A percentile compares a stretch with the other conserved stretches of the same genome.
Conservation (phyloP, 2,797 vertebrate species). For the Rousettus madagascariensis region DNA sequence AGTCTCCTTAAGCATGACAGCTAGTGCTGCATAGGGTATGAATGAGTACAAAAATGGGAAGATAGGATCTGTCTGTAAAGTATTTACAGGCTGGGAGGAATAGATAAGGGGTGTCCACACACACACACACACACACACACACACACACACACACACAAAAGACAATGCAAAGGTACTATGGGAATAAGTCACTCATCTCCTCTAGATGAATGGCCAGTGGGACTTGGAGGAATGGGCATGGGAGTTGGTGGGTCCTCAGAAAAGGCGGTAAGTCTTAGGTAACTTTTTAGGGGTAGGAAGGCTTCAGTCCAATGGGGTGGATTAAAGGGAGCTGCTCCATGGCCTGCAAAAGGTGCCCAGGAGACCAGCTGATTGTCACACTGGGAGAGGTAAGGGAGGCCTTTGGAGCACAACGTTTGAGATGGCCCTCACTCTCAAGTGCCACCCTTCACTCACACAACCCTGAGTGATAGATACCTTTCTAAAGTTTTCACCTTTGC, state of each 20-base stretch:
- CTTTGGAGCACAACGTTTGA: neutral
- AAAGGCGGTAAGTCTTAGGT: neutral
- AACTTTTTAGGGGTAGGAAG: neutral
- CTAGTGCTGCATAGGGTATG: too few relatives aligned
- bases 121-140: neutral
- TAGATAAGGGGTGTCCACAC: neutral
- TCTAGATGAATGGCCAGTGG: neutral
- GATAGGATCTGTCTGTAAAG: neutral
- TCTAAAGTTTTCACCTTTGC: too few relatives aligned
- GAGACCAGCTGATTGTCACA: neutral
- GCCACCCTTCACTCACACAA: neutral
- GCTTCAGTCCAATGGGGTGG: neutral
- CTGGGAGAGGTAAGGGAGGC: neutral
- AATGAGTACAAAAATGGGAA: neutral
- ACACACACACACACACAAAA: too few relatives aligned
- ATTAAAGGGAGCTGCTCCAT: neutral
- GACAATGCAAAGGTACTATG: neutral
- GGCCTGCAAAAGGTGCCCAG: neutral
- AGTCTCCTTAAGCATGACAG: neutral
- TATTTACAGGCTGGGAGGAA: neutral
- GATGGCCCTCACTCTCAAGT: neutral
- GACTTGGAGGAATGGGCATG: neutral
- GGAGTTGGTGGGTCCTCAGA: neutral
- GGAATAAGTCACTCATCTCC: neutral
- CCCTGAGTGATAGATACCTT: neutral